Evolutionary conservation across 1,140 invertebrate genomes (phyloP).

Genomic region (Lineus longissimus): DNA sequence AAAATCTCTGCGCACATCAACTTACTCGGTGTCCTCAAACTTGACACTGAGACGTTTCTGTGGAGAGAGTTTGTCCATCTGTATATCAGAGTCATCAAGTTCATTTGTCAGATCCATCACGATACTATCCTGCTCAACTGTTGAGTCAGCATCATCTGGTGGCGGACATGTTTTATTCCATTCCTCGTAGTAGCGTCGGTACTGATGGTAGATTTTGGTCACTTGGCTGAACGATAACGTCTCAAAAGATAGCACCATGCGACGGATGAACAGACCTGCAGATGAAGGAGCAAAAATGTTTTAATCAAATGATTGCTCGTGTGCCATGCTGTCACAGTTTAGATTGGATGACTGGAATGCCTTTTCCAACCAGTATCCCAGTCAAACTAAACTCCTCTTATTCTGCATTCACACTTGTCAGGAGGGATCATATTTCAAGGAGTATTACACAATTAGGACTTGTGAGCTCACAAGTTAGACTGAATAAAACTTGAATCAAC

Average conservation of each 20-base stretch:
- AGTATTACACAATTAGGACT: no score
- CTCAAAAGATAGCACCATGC: constrained; percentile 75
- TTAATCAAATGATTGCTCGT: neutral
- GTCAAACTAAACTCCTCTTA: no score
- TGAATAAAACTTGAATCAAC: no score
- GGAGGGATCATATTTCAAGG: no score
- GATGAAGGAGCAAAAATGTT: constrained; percentile 31
- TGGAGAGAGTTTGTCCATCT: neutral
- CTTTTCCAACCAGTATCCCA: no score
- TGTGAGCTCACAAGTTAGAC: no score
- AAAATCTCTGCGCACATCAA: no score
- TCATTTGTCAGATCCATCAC: neutral
- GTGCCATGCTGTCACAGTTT: neutral
- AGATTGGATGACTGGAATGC: no score
- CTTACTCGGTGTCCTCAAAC: neutral
- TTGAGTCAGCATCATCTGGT: neutral
- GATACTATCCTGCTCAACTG: neutral
- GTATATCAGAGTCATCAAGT: neutral
- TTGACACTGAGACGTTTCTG: neutral
- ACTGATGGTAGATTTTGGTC: constrained; percentile 32
- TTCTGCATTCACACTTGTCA: no score
- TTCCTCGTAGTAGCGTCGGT: constrained; percentile 34
- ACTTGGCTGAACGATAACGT: constrained; percentile 78
- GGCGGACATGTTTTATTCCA: neutral
- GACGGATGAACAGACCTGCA: constrained; percentile 71